Percentiles rank a stretch among this genome's conserved stretches.
Evolutionary conservation across 1,140 invertebrate genomes (phyloP).

Genomic region (Araneus ventricosus): DNA sequence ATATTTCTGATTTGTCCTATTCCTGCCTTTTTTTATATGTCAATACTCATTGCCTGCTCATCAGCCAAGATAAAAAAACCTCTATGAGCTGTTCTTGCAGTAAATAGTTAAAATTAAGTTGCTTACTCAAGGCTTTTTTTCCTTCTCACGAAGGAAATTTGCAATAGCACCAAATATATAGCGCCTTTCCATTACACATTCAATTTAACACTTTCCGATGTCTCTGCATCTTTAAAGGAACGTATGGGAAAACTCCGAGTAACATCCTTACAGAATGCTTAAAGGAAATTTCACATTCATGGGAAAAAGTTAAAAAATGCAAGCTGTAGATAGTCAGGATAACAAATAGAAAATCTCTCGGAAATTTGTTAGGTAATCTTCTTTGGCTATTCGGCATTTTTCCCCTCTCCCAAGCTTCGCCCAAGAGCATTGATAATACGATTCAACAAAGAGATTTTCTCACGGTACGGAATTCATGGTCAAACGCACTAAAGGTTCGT

Average conservation of each 20-base stretch:
- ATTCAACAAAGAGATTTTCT: constrained; percentile 55
- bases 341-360: constrained; percentile 31
- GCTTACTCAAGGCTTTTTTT: not conserved
- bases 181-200: not conserved
- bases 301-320: not conserved
- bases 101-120: not conserved
- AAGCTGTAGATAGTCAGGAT: not conserved
- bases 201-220: constrained; percentile 5
- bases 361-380: constrained; percentile 38
- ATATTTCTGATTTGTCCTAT: no score
- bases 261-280: not conserved
- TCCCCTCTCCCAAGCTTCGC: not conserved
- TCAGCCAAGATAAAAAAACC: not conserved
- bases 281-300: constrained; percentile 40
- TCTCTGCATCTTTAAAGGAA: constrained; percentile 12
- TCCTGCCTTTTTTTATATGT: no score
- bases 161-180: not conserved
- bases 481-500: constrained; percentile 38
- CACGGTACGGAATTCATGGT: constrained; percentile 40
- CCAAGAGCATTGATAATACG: constrained; percentile 46
- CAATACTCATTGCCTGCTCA: not conserved
- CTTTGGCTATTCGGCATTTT: constrained; percentile 24
- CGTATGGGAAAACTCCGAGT: no score
- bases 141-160: not conserved
- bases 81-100: not conserved